Evolutionary conservation across 2,797 vertebrate genomes (phyloP).

Genomic region (Steatocranus sp.): DNA sequence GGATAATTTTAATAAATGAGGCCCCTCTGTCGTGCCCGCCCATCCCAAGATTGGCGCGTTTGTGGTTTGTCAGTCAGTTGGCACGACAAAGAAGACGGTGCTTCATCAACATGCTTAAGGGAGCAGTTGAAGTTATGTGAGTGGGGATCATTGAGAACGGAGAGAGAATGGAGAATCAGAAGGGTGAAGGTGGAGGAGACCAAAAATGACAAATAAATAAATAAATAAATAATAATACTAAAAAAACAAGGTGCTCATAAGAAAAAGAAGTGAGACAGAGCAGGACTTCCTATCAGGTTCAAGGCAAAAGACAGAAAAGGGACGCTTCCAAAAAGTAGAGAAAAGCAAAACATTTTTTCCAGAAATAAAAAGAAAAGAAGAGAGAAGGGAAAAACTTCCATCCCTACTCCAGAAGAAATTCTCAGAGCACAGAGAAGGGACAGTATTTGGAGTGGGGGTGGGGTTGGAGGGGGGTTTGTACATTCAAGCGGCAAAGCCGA

Average conservation of each 20-base stretch:
- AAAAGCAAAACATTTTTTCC: background rate
- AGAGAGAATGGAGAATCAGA: background rate
- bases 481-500: constrained; percentile 44
- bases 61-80: background rate
- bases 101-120: constrained; percentile 23
- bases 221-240: background rate
- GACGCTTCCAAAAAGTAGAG: background rate
- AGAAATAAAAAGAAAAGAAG: background rate
- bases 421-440: background rate
- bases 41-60: constrained; percentile 2
- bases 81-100: background rate
- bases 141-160: background rate
- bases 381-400: background rate
- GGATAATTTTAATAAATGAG: constrained; percentile 32
- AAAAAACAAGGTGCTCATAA: background rate
- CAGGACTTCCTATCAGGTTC: background rate
- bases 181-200: background rate
- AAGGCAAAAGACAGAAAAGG: background rate
- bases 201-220: background rate
- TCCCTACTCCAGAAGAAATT: background rate
- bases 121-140: background rate
- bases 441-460: background rate
- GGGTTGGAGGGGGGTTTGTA: background rate
- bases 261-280: background rate
- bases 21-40: background rate